Percentiles rank a stretch among this genome's conserved stretches.
Evolutionary conservation across 1,140 invertebrate species (phyloP).

Genomic region (Rhynchophorus ferrugineus): DNA sequence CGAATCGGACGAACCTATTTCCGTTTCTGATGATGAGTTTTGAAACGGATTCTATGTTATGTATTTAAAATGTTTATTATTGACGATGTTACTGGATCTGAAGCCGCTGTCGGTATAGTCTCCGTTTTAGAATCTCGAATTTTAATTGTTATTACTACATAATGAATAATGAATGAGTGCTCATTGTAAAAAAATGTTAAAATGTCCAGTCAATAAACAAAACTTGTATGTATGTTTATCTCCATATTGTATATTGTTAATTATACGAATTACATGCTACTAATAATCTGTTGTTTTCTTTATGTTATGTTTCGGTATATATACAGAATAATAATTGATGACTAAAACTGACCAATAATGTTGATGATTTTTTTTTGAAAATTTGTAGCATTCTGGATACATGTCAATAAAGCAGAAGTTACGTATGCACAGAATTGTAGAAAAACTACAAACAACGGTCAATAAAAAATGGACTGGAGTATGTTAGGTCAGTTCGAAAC

Average conservation of each 20-base stretch:
- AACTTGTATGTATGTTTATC: conserved; percentile 38
- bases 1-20: no score
- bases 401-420: neutral
- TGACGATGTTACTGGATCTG: no score
- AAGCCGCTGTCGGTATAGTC: no score
- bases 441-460: no score
- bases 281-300: conserved; percentile 11
- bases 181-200: conserved; percentile 40
- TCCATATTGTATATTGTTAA: conserved; percentile 39
- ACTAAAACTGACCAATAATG: no score
- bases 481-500: no score
- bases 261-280: conserved; percentile 36
- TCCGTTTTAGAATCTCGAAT: conserved; percentile 5
- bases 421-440: neutral
- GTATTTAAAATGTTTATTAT: no score
- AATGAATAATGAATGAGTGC: conserved; percentile 35
- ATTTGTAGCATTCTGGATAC: no score
- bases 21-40: no score
- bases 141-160: conserved; percentile 28
- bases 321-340: neutral
- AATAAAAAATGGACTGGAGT: no score
- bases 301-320: neutral
- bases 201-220: conserved; percentile 42
- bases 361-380: no score
- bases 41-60: no score